These are phyloP conservation scores for Tangara arthus DNA, from an alignment of 2,797 vertebrate species.

Conservation along the genomic window DNA sequence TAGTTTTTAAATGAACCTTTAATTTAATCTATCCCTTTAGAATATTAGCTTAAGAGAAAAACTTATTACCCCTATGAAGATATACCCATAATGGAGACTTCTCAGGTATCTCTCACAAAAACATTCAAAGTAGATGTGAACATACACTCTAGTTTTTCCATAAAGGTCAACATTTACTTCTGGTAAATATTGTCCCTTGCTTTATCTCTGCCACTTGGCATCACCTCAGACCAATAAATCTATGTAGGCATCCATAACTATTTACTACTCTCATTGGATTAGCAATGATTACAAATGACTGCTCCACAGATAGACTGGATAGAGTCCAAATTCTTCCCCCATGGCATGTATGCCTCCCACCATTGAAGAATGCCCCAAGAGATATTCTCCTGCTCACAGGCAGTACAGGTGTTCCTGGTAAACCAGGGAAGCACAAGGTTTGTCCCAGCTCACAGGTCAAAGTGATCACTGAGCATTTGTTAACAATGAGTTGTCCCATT, in stretches of 20 bases:
- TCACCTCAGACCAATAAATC: constrained; percentile 11
- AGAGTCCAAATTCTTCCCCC: background rate
- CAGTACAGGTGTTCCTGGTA: fast-evolving
- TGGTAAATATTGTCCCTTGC: background rate
- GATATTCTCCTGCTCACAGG: background rate
- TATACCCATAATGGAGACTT: background rate
- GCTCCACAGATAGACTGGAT: background rate
- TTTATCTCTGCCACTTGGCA: background rate
- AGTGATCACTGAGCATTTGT: fast-evolving
- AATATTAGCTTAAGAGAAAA: constrained; percentile 21
- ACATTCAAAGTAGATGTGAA: background rate
- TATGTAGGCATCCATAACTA: background rate
- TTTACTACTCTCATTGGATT: background rate
- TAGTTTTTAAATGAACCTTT: constrained; percentile 66
- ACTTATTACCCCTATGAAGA: background rate
- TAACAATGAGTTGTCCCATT: background rate
- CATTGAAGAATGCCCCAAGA: background rate
- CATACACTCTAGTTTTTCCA: background rate
- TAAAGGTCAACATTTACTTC: constrained; percentile 1
- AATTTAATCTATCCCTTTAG: constrained; percentile 49
- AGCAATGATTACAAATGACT: background rate
- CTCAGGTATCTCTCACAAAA: background rate
- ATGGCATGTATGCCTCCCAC: background rate
- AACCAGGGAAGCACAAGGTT: background rate
- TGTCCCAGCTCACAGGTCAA: background rate